A percentile compares a stretch with the other conserved stretches of the same genome.
phyloP scores from a whole-genome alignment of 2,113 vertebrate species.

The Salminus brasiliensis region DNA sequence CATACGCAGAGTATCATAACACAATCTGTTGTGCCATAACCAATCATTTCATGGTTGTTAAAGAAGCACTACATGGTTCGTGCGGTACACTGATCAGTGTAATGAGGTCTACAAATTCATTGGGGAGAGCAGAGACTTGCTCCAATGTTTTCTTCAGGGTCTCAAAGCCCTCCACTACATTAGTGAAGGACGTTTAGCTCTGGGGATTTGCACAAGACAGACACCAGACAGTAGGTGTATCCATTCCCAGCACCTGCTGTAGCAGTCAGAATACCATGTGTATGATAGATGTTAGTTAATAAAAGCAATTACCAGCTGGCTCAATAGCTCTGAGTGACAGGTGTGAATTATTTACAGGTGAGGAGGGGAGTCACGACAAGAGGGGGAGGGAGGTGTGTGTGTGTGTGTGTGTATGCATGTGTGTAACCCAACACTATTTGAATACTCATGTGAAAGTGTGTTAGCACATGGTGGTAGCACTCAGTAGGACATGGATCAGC shows the following conservation, averaged over 20 bases:
- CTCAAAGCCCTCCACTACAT: not conserved
- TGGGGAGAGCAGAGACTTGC: constrained; percentile 2
- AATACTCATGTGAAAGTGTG: not conserved
- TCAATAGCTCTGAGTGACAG: constrained; percentile 27
- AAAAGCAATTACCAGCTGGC: constrained; percentile 27
- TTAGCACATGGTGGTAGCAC: constrained; percentile 1
- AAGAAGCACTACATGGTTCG: not conserved
- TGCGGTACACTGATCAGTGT: constrained; percentile 11
- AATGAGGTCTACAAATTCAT: constrained; percentile 21
- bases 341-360: constrained; percentile 31
- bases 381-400: not conserved
- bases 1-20: not conserved
- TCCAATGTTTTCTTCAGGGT: constrained; percentile 14
- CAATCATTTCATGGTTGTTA: constrained; percentile 23
- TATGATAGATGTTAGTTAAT: constrained; percentile 36
- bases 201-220: not conserved
- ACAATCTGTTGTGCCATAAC: constrained; percentile 6
- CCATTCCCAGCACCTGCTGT: constrained; percentile 19
- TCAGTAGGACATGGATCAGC: not conserved
- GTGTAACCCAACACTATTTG: not conserved
- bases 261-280: constrained; percentile 15
- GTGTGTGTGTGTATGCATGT: constrained; percentile 9
- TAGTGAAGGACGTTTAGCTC: not conserved
- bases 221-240: constrained; percentile 15
- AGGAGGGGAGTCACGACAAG: not conserved